Base-by-base conservation (phyloP, 1,140 invertebrate genomes). In the Nasonia vitripennis region DNA sequence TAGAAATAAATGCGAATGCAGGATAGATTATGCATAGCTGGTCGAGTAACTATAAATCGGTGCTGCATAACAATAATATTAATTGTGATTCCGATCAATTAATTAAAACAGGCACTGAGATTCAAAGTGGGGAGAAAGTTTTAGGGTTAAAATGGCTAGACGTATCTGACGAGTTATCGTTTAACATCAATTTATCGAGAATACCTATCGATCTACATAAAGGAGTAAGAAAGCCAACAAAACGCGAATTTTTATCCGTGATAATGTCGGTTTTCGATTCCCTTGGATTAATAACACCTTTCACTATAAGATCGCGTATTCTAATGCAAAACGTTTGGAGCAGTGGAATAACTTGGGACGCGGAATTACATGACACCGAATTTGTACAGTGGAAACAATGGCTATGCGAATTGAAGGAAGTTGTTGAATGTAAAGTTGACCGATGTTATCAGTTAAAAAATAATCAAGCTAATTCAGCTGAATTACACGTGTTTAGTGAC, bases 401-500 rank as follows among this genome's bases (percentile, higher is more conserved):
- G 62, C 11, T 68, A 41, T 2, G 1, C 1, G 45, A 34, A 20
- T 70, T 68, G 31, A 41, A 17, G 3, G 10, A 27, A 12, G 67
- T 70, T 17, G 48, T 70, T 23, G 9, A 17, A 23, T 5, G 7
- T 10, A 1, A 68, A 7, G 20, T 81, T 0, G 3, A 12, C 0
- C 45, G 68, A 4, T 48, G 41, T 73, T 67, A 55, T 2, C 10
- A 12, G 4, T 17, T n/a, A 12, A 67, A 11, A 55, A 31, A 27
- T 4, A 3, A 2, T 55, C 11, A 27, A 55, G 2, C 4, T 5
- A 14, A 5, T 3, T 12, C 4, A 17, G 10, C 11, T 6, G 11
- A 83, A 37, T 37, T 83, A 75, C 73, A 83, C 31, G 17, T 75
- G 0, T 83, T 83, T 31, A 62, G 71, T 10, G 31, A 83, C 17